Evolutionary conservation across 2,113 vertebrate species (phyloP).

Genomic region (Empidonax traillii): DNA sequence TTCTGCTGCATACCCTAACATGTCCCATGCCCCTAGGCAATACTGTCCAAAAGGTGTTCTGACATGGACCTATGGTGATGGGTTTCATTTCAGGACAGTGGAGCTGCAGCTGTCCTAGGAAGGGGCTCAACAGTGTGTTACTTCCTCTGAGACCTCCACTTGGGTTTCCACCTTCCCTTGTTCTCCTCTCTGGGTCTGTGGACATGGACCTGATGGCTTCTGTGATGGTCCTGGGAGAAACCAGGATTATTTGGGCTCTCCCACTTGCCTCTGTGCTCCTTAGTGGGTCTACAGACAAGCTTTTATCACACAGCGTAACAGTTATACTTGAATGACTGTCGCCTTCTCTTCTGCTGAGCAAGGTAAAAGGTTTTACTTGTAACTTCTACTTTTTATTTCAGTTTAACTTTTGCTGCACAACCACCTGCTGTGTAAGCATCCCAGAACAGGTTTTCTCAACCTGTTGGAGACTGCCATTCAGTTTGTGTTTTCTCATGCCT

Average conservation of each 20-base stretch:
- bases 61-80: neutral
- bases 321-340: neutral
- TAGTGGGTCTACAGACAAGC: neutral
- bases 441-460: neutral
- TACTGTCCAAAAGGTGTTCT: neutral
- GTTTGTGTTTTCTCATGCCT: neutral
- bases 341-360: neutral
- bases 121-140: neutral
- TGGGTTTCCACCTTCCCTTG: neutral
- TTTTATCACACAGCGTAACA: neutral
- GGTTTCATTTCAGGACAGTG: neutral
- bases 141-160: neutral
- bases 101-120: neutral
- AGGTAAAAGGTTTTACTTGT: neutral
- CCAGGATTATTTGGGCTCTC: neutral
- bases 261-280: neutral
- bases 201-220: neutral
- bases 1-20: neutral
- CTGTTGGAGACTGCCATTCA: neutral
- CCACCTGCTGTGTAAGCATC: neutral
- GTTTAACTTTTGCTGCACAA: neutral
- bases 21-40: neutral
- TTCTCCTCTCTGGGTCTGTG: neutral
- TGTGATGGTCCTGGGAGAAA: neutral
- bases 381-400: neutral